Evolutionary conservation across 2,113 vertebrate species (phyloP).

Genomic region (Plecturocebus donacophilus): DNA sequence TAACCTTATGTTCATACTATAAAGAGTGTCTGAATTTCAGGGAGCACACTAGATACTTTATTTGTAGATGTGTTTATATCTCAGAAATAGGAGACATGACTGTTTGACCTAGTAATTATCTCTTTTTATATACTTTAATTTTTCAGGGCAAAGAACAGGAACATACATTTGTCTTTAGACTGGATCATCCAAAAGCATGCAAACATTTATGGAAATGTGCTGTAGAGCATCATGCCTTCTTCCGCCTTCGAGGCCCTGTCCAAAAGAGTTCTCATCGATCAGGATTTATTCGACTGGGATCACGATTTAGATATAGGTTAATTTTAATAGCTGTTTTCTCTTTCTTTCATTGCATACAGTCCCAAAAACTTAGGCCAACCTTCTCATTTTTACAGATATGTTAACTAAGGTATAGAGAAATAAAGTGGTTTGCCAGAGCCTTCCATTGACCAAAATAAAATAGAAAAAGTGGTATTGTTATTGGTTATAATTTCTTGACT

Average conservation of each 20-base stretch:
- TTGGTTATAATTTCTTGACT: not conserved
- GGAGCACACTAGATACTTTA: not conserved
- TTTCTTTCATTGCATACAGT: not conserved
- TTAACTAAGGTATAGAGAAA: not conserved
- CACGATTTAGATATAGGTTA: conserved; percentile 98
- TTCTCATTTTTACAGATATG: conserved; percentile 11
- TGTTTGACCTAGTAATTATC: not conserved
- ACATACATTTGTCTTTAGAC: conserved; percentile 97
- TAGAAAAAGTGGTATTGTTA: conserved; percentile 22
- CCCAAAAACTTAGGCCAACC: not conserved
- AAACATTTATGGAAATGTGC: conserved; percentile 99
- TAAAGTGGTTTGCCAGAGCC: not conserved
- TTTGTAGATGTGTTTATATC: not conserved
- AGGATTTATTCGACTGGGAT: conserved; percentile 96
- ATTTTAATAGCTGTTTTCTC: not conserved
- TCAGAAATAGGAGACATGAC: not conserved
- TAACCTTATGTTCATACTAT: not conserved
- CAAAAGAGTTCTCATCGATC: conserved; percentile 92
- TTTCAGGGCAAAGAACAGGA: conserved; percentile 98
- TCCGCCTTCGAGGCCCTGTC: conserved; percentile 95
- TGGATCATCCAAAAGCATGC: conserved; percentile 98
- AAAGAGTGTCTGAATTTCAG: not conserved
- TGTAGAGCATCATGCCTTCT: conserved; percentile 98
- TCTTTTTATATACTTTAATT: not conserved
- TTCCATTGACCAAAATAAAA: not conserved